Evolutionary conservation across 2,888 invertebrate species (phyloP).

Genomic region (Drosophila tanythrix): DNA sequence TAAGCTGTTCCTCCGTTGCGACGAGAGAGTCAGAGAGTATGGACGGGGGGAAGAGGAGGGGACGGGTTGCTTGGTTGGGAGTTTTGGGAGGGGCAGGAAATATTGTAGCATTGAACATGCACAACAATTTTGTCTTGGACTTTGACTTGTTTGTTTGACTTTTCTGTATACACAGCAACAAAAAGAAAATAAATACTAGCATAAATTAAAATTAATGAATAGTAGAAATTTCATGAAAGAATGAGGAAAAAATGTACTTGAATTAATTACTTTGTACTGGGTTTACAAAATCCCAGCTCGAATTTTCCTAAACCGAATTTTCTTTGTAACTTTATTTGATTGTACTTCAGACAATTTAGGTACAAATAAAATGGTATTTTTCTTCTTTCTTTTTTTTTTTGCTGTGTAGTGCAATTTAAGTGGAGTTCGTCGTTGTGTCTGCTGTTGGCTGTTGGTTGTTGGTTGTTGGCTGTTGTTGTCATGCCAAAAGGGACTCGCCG

Average conservation of each 20-base stretch:
- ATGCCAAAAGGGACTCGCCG: conserved; percentile 50
- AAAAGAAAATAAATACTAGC: neutral
- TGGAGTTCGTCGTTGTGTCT: conserved; percentile 60
- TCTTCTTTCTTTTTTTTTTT: neutral
- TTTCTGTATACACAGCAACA: conserved; percentile 9
- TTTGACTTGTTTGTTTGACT: conserved; percentile 62
- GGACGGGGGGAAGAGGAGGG: neutral
- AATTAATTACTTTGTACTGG: neutral
- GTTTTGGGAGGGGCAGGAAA: conserved; percentile 35
- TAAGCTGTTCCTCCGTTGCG: conserved; percentile 43
- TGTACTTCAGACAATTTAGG: neutral
- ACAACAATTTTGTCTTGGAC: conserved; percentile 73
- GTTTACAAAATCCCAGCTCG: neutral
- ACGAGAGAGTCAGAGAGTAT: neutral
- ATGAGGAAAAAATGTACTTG: neutral
- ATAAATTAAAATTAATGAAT: conserved; percentile 5
- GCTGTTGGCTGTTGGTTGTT: conserved; percentile 29
- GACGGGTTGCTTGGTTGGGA: neutral
- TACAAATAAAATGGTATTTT: neutral
- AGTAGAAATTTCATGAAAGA: neutral
- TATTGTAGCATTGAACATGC: conserved; percentile 64
- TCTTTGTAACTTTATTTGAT: neutral
- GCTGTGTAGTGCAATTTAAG: conserved; percentile 36
- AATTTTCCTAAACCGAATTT: neutral
- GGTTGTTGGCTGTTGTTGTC: conserved; percentile 46